Evolutionary conservation across 1,140 invertebrate species (phyloP).

Genomic region (Listronotus bonariensis): DNA sequence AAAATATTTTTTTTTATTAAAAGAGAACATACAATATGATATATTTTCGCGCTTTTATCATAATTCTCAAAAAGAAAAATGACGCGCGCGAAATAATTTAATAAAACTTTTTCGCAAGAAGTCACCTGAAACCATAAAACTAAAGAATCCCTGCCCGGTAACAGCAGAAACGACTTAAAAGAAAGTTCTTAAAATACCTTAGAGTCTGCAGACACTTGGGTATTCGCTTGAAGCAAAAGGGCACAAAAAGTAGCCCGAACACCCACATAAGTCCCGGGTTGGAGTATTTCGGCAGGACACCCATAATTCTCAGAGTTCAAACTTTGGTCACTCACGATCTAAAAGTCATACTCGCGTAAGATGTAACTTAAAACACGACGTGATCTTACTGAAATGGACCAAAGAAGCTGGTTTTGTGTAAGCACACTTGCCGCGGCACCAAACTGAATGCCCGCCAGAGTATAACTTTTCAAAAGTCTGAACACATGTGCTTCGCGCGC

Average conservation of each 20-base stretch:
- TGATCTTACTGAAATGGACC: conserved; percentile 21
- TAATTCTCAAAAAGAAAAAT: no score
- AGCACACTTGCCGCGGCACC: conserved; percentile 15
- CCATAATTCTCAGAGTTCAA: conserved; percentile 9
- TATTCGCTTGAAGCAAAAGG: conserved; percentile 18
- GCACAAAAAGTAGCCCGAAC: conserved; percentile 23
- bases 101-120: no score
- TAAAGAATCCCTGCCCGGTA: not conserved
- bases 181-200: conserved; percentile 17
- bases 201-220: conserved; percentile 22
- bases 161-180: not conserved
- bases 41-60: no score
- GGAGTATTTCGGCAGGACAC: conserved; percentile 9
- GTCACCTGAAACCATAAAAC: no score
- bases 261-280: conserved; percentile 24
- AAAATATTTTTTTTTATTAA: no score
- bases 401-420: conserved; percentile 22
- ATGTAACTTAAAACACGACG: conserved; percentile 14
- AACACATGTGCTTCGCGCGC: conserved; percentile 25
- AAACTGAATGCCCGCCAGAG: conserved; percentile 30
- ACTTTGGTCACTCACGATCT: conserved; percentile 23
- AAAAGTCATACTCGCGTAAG: conserved; percentile 21
- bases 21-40: no score
- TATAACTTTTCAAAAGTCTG: conserved; percentile 23
- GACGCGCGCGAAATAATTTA: no score